Evolutionary conservation across 2,113 vertebrate genomes (phyloP).

Genomic region (Atlantisia rogersi): DNA sequence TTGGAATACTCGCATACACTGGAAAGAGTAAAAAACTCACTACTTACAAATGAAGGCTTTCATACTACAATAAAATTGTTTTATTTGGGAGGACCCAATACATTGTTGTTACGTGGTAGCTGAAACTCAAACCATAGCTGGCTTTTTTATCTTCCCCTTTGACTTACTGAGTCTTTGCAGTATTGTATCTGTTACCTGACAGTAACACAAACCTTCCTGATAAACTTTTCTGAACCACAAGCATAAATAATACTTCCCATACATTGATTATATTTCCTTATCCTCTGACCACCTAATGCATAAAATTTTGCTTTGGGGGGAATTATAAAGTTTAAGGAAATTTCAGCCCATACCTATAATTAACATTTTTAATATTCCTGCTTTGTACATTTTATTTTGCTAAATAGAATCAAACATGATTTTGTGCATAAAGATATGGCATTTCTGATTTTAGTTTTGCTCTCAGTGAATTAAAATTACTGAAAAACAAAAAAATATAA

Average conservation of each 20-base stretch:
- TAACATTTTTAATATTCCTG: neutral
- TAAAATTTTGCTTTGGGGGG: neutral
- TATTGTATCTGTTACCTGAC: neutral
- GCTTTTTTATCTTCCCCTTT: neutral
- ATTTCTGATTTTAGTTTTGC: neutral
- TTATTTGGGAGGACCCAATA: neutral
- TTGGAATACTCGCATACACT: neutral
- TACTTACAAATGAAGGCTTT: neutral
- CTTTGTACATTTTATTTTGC: neutral
- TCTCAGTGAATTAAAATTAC: neutral
- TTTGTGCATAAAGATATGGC: neutral
- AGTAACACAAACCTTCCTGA: neutral
- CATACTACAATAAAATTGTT: neutral
- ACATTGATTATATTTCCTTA: neutral
- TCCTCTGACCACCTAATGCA: neutral
- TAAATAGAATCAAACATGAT: neutral
- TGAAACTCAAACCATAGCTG: neutral
- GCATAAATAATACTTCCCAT: neutral
- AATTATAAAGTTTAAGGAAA: neutral
- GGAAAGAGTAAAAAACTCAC: neutral
- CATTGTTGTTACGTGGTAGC: rapidly evolving
- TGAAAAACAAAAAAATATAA: neutral
- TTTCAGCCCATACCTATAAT: neutral
- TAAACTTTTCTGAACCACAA: neutral
- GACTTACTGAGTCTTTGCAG: neutral